A percentile compares a stretch with the other conserved stretches of the same genome.
phyloP scores from a whole-genome alignment of 2,888 invertebrate genomes.

The Teleogryllus oceanicus region DNA sequence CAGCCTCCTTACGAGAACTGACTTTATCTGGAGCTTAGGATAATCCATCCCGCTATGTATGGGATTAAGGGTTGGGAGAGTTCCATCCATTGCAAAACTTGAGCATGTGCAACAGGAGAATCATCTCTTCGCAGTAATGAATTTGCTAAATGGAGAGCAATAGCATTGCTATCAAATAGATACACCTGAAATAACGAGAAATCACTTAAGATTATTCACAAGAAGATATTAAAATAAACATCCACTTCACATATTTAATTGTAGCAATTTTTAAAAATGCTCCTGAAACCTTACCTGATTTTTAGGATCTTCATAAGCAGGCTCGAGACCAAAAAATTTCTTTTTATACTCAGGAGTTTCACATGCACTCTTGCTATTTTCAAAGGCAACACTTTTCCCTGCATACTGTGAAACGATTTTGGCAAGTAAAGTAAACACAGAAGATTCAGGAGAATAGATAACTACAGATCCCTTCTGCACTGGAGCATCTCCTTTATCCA shows the following conservation, averaged over 20 bases:
- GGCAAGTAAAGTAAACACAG: neutral
- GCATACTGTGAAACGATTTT: neutral
- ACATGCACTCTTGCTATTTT: neutral
- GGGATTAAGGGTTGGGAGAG: slow-evolving; percentile 46
- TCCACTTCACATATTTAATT: no score
- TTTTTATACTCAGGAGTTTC: neutral
- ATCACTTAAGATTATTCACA: no score
- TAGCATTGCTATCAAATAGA: slow-evolving; percentile 44
- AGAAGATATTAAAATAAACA: no score
- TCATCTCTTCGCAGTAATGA: slow-evolving; percentile 42
- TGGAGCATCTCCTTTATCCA: neutral
- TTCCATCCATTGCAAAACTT: slow-evolving; percentile 49
- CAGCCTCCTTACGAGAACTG: slow-evolving; percentile 40
- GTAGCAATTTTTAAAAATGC: no score
- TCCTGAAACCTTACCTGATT: neutral
- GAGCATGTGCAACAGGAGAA: slow-evolving; percentile 42
- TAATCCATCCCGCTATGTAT: slow-evolving; percentile 43
- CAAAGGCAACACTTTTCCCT: neutral
- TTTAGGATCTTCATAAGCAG: neutral
- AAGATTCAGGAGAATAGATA: neutral
- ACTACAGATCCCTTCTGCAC: neutral
- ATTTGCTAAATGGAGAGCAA: slow-evolving; percentile 46
- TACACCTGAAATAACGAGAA: slow-evolving; percentile 33
- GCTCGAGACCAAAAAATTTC: neutral
- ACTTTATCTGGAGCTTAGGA: slow-evolving; percentile 35